A percentile compares a stretch with the other conserved stretches of the same genome.
Evolutionary conservation across 2,113 vertebrate species (phyloP).

Genomic region (Peromyscus polionotus): DNA sequence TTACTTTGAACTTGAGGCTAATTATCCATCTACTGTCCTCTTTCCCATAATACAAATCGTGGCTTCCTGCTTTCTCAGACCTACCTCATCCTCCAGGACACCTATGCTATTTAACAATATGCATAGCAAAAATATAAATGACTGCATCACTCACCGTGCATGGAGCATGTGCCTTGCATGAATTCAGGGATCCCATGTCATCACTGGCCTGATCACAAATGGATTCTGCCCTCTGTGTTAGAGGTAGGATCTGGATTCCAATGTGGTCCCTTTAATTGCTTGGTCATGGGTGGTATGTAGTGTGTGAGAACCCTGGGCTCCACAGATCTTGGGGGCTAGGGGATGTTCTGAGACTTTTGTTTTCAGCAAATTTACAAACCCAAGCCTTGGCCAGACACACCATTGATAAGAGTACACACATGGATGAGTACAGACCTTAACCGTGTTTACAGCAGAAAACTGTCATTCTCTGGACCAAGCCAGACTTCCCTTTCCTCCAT

Average conservation of each 20-base stretch:
- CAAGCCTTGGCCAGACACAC: fast-evolving
- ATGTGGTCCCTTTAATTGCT: neutral
- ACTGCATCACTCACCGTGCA: neutral
- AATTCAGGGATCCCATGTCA: fast-evolving
- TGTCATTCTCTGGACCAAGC: neutral
- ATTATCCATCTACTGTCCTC: neutral
- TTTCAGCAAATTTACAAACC: no score
- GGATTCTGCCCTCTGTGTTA: neutral
- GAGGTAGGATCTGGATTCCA: neutral
- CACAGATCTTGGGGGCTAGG: neutral
- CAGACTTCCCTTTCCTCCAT: neutral
- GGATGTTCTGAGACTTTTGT: neutral
- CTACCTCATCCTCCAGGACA: neutral
- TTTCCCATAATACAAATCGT: neutral
- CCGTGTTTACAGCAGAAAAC: neutral
- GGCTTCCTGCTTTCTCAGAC: neutral
- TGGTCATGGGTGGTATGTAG: neutral
- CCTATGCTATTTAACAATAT: neutral
- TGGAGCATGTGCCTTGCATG: neutral
- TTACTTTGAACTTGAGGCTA: neutral
- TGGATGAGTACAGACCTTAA: neutral
- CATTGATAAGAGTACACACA: no score
- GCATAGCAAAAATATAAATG: neutral
- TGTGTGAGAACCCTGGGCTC: neutral
- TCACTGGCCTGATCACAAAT: neutral